A percentile compares a stretch with the other conserved stretches of the same genome.
Conservation (phyloP, 2,113 vertebrate species). For the Columbina picui region DNA sequence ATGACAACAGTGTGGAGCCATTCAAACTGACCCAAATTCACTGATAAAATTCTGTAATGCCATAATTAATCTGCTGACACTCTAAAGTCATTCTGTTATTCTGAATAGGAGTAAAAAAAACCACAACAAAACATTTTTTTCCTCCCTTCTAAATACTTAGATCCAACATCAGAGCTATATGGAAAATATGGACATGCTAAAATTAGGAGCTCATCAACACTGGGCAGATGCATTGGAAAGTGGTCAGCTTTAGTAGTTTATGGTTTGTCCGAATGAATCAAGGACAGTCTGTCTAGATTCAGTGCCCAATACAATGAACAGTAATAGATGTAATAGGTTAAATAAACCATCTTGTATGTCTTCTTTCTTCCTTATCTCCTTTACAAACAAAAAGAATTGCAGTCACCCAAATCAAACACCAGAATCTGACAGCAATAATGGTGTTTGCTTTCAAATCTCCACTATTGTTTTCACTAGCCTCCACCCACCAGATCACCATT, state of each 20-base stretch:
- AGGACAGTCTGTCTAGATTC: neutral
- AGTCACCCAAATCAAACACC: neutral
- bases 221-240: neutral
- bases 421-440: neutral
- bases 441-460: neutral
- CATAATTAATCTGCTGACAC: neutral
- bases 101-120: neutral
- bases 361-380: neutral
- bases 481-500: neutral
- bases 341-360: neutral
- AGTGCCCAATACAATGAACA: neutral
- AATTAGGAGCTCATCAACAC: neutral
- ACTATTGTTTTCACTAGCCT: neutral
- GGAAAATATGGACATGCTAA: neutral
- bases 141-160: neutral
- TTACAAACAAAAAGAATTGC: neutral
- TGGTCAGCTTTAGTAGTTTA: neutral
- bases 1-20: neutral
- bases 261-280: neutral
- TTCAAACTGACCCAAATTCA: neutral
- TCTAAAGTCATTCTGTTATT: neutral
- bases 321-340: neutral
- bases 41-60: neutral
- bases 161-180: neutral
- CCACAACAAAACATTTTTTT: neutral